A percentile compares a stretch with the other conserved stretches of the same genome.
phyloP scores from a whole-genome alignment of 2,113 vertebrate species.

The Onychostoma macrolepis region DNA sequence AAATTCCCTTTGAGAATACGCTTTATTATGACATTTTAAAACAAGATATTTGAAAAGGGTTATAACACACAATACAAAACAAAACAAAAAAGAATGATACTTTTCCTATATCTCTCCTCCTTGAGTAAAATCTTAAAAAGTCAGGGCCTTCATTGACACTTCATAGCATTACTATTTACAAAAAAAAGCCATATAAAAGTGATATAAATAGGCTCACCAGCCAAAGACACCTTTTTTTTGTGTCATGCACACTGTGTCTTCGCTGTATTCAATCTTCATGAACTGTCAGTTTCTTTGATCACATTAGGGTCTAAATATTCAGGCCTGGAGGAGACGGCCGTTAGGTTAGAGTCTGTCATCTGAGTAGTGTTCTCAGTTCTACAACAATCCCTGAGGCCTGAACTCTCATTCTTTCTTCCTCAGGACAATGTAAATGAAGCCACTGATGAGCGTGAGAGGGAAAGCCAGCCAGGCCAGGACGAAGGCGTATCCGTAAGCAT shows the following conservation, averaged over 20 bases:
- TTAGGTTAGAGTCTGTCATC: conserved; percentile 50
- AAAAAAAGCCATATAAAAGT: conserved; percentile 86
- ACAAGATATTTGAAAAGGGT: conserved; percentile 38
- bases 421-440: conserved; percentile 91
- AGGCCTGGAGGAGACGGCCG: conserved; percentile 31
- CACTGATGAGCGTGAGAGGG: conserved; percentile 89
- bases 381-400: conserved; percentile 9
- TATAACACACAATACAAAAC: conserved; percentile 49
- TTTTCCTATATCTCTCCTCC: conserved; percentile 39
- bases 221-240: conserved; percentile 75
- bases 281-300: conserved; percentile 51
- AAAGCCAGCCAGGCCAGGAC: conserved; percentile 95
- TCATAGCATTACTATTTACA: conserved; percentile 88
- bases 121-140: conserved; percentile 31
- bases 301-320: conserved; percentile 46
- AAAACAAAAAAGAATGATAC: background rate
- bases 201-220: conserved; percentile 82
- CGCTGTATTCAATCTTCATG: conserved; percentile 48
- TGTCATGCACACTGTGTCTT: conserved; percentile 63
- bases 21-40: conserved; percentile 61
- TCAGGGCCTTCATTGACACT: conserved; percentile 49
- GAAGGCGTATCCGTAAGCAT: conserved; percentile 83
- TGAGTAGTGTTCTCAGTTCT: conserved; percentile 51
- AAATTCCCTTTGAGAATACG: conserved; percentile 50
- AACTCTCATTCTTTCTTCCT: conserved; percentile 88